phyloP scores from a whole-genome alignment of 2,797 vertebrate genomes.

The Phoebastria nigripes region DNA sequence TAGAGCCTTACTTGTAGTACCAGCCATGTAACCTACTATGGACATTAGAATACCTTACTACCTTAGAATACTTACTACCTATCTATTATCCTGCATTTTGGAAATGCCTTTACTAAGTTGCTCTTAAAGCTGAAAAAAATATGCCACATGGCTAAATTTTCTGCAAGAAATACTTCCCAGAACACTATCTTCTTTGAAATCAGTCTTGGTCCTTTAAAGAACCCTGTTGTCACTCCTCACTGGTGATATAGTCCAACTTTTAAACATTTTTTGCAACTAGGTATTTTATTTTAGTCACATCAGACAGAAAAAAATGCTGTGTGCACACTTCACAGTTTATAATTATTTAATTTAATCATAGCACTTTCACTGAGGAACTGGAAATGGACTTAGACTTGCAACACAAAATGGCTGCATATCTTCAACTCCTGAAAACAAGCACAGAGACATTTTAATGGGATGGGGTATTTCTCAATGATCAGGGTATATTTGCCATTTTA shows the following conservation, averaged over 20 bases:
- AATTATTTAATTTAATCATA: background rate
- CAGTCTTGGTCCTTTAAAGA: background rate
- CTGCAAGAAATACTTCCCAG: background rate
- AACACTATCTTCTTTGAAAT: background rate
- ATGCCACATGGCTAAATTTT: accelerated
- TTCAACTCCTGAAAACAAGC: background rate
- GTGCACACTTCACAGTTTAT: background rate
- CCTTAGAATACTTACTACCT: background rate
- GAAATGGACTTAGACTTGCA: background rate
- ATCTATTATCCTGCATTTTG: background rate
- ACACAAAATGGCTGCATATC: background rate
- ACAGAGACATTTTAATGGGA: background rate
- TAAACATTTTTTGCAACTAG: background rate
- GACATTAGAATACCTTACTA: background rate
- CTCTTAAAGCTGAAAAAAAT: background rate
- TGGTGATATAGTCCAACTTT: background rate
- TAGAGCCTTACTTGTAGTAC: background rate
- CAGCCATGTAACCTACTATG: background rate
- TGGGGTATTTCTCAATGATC: background rate
- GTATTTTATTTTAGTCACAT: background rate
- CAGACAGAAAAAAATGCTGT: background rate
- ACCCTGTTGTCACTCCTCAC: background rate
- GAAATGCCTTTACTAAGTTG: background rate
- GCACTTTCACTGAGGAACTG: background rate
- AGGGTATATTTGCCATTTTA: background rate